These are phyloP conservation scores for Periphyllus acericola DNA, from an alignment of 2,888 invertebrate genomes.

Conservation along the genomic window DNA sequence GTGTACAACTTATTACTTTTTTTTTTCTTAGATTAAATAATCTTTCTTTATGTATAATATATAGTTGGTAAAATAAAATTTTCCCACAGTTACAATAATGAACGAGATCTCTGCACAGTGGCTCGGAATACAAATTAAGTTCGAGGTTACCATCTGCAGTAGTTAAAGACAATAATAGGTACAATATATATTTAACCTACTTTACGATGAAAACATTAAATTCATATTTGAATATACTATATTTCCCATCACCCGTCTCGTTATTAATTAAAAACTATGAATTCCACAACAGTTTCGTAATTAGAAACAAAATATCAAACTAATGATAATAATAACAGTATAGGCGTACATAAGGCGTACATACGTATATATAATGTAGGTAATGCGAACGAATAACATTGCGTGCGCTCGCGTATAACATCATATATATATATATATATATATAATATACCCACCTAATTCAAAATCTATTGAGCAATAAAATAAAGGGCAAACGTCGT, in stretches of 20 bases:
- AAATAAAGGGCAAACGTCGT: neutral
- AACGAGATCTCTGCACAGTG: neutral
- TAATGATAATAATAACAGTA: neutral
- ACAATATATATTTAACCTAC: slow-evolving; percentile 9
- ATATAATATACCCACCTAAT: neutral
- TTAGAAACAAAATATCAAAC: neutral
- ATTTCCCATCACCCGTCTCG: neutral
- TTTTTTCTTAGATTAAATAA: neutral
- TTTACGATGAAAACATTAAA: neutral
- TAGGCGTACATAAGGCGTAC: too few species aligned
- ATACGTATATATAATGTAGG: neutral
- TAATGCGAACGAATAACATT: neutral
- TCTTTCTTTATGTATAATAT: neutral
- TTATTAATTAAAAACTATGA: slow-evolving; percentile 3
- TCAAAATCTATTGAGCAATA: neutral
- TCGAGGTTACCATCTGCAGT: neutral
- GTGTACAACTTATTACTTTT: neutral
- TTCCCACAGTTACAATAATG: slow-evolving; percentile 9
- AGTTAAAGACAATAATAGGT: neutral
- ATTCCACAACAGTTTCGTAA: neutral
- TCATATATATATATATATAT: neutral
- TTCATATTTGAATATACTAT: neutral
- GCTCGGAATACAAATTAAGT: neutral
- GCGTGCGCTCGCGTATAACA: neutral
- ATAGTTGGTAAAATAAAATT: slow-evolving; percentile 11